These are phyloP conservation scores for Rhinolophus ferrumequinum DNA, from an alignment of 2,113 vertebrate genomes.

Conservation along the genomic window DNA sequence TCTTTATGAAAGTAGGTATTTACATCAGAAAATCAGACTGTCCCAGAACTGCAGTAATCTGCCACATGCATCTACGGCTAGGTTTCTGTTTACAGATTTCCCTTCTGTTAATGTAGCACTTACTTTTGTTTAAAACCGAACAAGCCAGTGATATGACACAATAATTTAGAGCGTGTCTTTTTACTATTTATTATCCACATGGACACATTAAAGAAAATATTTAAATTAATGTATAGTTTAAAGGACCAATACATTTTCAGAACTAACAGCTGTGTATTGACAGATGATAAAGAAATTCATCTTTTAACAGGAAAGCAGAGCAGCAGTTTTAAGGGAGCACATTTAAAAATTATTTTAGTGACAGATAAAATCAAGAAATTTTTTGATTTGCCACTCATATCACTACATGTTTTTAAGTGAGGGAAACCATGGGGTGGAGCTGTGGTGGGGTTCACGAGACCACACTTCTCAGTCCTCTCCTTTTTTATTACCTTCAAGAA, in stretches of 20 bases:
- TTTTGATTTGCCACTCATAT: not conserved
- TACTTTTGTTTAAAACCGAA: not conserved
- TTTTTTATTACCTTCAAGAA: not conserved
- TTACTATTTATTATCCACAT: not conserved
- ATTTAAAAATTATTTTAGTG: not conserved
- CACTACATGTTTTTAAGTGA: not conserved
- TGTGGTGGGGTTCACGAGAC: not conserved
- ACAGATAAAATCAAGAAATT: not conserved
- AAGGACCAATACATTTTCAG: not conserved
- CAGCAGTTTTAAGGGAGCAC: not conserved
- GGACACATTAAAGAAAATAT: not conserved
- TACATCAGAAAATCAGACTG: not conserved
- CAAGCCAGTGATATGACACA: not conserved
- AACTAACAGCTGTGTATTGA: not conserved
- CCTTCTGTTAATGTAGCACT: not conserved
- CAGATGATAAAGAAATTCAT: not conserved
- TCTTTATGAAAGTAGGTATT: slow-evolving; percentile 3
- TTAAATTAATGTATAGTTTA: not conserved
- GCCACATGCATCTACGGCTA: not conserved
- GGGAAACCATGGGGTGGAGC: not conserved
- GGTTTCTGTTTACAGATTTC: not conserved
- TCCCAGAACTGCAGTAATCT: not conserved
- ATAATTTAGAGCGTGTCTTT: not conserved
- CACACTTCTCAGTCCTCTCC: not conserved
- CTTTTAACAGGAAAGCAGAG: not conserved